Percentiles rank a stretch among this genome's conserved stretches.
Evolutionary conservation across 2,888 invertebrate species (phyloP).

Genomic region (Cactoblastis cactorum): DNA sequence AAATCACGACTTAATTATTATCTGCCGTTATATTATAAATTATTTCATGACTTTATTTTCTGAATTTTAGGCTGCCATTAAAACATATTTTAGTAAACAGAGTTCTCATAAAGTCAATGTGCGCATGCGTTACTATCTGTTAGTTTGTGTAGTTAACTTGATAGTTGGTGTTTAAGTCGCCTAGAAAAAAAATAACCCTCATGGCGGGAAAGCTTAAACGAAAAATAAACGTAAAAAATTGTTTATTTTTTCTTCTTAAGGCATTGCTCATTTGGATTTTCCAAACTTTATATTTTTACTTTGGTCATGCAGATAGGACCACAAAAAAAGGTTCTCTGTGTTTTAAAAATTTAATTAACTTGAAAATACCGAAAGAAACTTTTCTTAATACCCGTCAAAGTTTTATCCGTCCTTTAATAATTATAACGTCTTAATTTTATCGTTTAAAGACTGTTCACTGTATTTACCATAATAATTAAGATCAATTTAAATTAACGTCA

Average conservation of each 20-base stretch:
- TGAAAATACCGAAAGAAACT: slow-evolving; percentile 6
- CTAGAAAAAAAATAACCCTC: no score
- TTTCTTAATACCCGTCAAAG: slow-evolving; percentile 3
- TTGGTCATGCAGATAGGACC: background rate
- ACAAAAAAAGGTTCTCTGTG: background rate
- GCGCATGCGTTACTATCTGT: no score
- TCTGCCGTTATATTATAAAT: no score
- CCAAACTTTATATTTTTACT: background rate
- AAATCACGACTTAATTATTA: no score
- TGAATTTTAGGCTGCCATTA: no score
- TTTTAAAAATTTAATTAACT: slow-evolving; percentile 4
- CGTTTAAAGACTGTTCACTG: background rate
- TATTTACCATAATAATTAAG: background rate
- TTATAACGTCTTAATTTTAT: background rate
- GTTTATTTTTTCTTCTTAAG: background rate
- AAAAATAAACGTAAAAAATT: background rate
- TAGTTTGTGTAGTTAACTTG: no score
- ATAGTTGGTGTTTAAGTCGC: no score
- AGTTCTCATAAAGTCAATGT: no score
- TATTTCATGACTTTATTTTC: no score
- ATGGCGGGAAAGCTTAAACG: background rate
- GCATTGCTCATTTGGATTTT: no score
- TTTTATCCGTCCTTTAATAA: background rate
- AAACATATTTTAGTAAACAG: no score
- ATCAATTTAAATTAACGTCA: slow-evolving; percentile 5